Base-by-base conservation (phyloP, 2,797 vertebrate genomes). In the Clamator glandarius region DNA sequence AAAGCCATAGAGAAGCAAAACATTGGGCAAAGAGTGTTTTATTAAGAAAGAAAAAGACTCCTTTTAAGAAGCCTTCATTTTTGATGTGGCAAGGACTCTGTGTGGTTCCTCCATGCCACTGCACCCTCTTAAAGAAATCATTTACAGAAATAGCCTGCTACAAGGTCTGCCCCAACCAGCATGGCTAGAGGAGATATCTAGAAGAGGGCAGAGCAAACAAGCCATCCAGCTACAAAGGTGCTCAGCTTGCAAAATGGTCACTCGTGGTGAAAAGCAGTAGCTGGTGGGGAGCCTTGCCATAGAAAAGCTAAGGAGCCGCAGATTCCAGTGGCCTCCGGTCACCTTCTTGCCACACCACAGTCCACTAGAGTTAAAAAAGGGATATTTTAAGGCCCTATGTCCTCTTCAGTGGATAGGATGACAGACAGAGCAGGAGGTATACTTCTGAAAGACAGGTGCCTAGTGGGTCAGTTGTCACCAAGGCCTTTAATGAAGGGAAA, bases 1-100 rank as follows among this genome's bases (percentile, higher is more conserved):
- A 63, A 67, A 83, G 64, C 46, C 55, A 62, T 69, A 52, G 36
- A 91, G 41, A 26, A 68, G 41, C 33, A 72, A 89, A 96, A 82
- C 1, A 5, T 33, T 83, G 64, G 85, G 64, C 36, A 55, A 84
- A 54, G 48, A 73, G n/a, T 6, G 3, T 6, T 78, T 92, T 69
- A 48, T 81, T 55, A 63, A 80, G 74, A 63, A 90, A 46, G 18
- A 10, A 80, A 69, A 90, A 84, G 21, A 11, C 15, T 85, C 46
- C 35, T 62, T 73, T 94, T 46, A 76, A 29, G 55, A 87, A 90
- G 59, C 21, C 5, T 15, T 54, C 13, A 29, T 67, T 86, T 90
- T 93, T 93, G 77, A 81, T 67, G 61, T 89, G 89, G 80, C 69
- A 92, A 93, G 74, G 84, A 84, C n/a, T 90, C 86, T 89, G 25